phyloP scores from a whole-genome alignment of 2,797 vertebrate species.

The Cyclopterus lumpus region DNA sequence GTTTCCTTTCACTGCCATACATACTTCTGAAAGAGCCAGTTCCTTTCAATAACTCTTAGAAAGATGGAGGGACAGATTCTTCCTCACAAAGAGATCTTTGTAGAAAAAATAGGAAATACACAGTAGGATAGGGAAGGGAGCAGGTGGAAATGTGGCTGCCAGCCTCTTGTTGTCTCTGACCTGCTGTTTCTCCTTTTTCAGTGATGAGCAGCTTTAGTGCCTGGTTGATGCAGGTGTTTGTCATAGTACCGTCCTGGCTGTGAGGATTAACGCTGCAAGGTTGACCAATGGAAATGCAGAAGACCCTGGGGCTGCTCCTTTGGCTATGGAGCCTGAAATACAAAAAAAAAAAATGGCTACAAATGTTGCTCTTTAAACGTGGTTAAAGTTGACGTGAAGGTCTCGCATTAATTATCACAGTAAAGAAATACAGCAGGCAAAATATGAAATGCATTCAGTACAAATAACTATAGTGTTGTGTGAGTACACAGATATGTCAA shows the following conservation, averaged over 20 bases:
- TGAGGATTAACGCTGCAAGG: conserved; percentile 89
- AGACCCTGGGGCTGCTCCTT: conserved; percentile 84
- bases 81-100: conserved; percentile 64
- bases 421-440: neutral
- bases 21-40: conserved; percentile 58
- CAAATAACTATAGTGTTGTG: neutral
- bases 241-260: conserved; percentile 93
- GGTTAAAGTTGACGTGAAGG: neutral
- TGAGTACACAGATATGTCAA: conserved; percentile 15
- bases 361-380: neutral
- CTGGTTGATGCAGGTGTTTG: conserved; percentile 76
- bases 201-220: conserved; percentile 55
- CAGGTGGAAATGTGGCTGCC: conserved; percentile 49
- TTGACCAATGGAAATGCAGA: conserved; percentile 84
- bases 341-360: conserved; percentile 33
- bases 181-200: conserved; percentile 56
- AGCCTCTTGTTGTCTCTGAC: conserved; percentile 63
- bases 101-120: conserved; percentile 56
- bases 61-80: conserved; percentile 41
- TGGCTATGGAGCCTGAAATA: conserved; percentile 85
- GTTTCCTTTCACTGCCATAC: conserved; percentile 59
- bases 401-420: neutral
- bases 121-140: conserved; percentile 45
- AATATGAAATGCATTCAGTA: neutral
- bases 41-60: conserved; percentile 64